phyloP scores from a whole-genome alignment of 2,797 vertebrate species.

The Eidolon dupreanum region DNA sequence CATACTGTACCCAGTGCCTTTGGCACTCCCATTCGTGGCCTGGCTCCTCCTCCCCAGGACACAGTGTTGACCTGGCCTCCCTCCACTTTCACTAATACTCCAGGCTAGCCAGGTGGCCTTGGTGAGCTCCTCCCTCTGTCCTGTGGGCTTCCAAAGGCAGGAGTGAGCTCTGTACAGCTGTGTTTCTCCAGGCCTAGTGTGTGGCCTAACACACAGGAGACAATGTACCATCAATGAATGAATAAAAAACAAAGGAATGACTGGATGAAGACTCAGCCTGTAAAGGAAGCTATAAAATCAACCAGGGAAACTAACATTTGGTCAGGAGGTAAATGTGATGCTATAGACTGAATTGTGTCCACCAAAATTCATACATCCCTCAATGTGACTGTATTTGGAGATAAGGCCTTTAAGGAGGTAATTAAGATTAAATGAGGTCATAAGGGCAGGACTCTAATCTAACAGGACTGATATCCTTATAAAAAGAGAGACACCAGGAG shows the following conservation, averaged over 20 bases:
- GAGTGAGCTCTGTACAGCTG: background rate
- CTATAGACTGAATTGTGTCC: background rate
- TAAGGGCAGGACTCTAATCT: background rate
- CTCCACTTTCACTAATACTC: background rate
- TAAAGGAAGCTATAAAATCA: background rate
- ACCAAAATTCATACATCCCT: rapidly evolving
- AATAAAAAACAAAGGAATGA: too few species aligned
- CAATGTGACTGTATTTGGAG: background rate
- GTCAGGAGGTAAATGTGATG: background rate
- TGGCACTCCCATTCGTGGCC: rapidly evolving
- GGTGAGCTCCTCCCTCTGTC: background rate
- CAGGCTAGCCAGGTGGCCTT: rapidly evolving
- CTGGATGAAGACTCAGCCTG: too few species aligned
- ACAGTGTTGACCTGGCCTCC: rapidly evolving
- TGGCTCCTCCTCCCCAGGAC: background rate
- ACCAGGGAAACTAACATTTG: too few species aligned
- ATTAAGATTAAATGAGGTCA: background rate
- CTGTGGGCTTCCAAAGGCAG: background rate
- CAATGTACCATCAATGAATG: rapidly evolving
- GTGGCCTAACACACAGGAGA: background rate
- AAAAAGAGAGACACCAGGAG: background rate
- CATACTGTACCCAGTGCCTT: rapidly evolving
- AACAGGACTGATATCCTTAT: background rate
- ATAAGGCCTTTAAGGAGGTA: background rate
- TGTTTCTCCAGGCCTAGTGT: background rate